Conservation (phyloP, 2,888 invertebrate species). For the Idaea biselata region DNA sequence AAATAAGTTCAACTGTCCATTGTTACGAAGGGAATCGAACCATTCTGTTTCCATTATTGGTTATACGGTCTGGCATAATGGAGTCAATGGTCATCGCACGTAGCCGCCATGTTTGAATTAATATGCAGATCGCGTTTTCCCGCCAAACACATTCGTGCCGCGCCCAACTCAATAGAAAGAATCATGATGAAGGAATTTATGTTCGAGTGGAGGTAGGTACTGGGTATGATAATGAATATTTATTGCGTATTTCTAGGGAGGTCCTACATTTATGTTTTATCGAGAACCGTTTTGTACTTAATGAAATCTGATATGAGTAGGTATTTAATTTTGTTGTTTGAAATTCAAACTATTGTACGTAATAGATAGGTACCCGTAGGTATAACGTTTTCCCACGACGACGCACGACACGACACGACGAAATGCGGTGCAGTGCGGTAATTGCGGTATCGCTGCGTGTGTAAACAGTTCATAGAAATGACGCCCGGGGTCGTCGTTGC, state of each 20-base stretch:
- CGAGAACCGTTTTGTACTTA: neutral
- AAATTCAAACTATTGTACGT: no score
- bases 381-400: no score
- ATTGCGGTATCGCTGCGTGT: no score
- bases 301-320: neutral
- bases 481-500: no score
- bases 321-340: no score
- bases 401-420: no score
- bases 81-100: slow-evolving; percentile 50
- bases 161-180: slow-evolving; percentile 74
- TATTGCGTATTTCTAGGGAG: slow-evolving; percentile 52
- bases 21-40: slow-evolving; percentile 53
- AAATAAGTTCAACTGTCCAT: slow-evolving; percentile 62
- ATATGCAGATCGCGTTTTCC: slow-evolving; percentile 62
- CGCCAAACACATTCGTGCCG: slow-evolving; percentile 72
- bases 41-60: slow-evolving; percentile 57
- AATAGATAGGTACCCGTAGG: no score
- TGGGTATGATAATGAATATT: slow-evolving; percentile 62
- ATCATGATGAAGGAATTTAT: slow-evolving; percentile 75
- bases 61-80: slow-evolving; percentile 27
- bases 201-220: slow-evolving; percentile 40
- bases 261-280: slow-evolving; percentile 15
- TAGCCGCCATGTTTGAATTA: slow-evolving; percentile 54
- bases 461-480: no score
- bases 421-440: no score